These are phyloP conservation scores for Lithophane leautieri DNA, from an alignment of 2,888 invertebrate species.

Conservation along the genomic window DNA sequence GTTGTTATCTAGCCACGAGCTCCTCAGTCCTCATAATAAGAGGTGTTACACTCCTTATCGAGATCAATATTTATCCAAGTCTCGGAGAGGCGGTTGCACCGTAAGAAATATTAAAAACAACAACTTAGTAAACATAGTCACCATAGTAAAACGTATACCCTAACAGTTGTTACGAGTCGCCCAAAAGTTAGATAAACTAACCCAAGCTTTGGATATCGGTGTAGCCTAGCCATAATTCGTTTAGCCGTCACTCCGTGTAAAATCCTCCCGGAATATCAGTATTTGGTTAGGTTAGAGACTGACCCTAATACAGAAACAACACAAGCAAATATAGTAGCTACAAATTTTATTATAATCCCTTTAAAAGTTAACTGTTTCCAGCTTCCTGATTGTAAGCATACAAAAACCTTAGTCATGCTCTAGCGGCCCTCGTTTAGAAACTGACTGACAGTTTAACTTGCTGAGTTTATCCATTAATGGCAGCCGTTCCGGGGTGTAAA, in stretches of 20 bases:
- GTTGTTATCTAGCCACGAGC: too few relatives aligned
- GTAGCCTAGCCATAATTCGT: conserved; percentile 21
- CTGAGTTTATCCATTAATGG: conserved; percentile 44
- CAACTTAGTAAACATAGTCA: neutral
- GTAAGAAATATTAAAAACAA: neutral
- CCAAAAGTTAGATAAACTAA: conserved; percentile 10
- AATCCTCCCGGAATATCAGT: conserved; percentile 23
- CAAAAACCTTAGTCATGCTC: conserved; percentile 41
- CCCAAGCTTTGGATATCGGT: conserved; percentile 16
- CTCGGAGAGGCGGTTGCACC: neutral
- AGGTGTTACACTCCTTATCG: too few relatives aligned
- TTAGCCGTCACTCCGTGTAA: conserved; percentile 24
- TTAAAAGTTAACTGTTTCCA: conserved; percentile 25
- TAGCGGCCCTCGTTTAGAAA: conserved; percentile 24
- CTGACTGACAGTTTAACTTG: conserved; percentile 53
- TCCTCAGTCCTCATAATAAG: neutral
- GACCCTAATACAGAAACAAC: conserved; percentile 19
- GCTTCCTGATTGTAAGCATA: conserved; percentile 13
- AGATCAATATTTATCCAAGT: too few relatives aligned
- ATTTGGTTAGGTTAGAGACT: conserved; percentile 3
- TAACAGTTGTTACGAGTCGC: neutral
- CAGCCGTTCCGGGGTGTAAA: conserved; percentile 17
- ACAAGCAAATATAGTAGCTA: neutral
- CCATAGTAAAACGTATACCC: too few relatives aligned
- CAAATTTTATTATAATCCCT: neutral